These are phyloP conservation scores for Helicoverpa assulta DNA, from an alignment of 2,888 invertebrate genomes.

Conservation along the genomic window DNA sequence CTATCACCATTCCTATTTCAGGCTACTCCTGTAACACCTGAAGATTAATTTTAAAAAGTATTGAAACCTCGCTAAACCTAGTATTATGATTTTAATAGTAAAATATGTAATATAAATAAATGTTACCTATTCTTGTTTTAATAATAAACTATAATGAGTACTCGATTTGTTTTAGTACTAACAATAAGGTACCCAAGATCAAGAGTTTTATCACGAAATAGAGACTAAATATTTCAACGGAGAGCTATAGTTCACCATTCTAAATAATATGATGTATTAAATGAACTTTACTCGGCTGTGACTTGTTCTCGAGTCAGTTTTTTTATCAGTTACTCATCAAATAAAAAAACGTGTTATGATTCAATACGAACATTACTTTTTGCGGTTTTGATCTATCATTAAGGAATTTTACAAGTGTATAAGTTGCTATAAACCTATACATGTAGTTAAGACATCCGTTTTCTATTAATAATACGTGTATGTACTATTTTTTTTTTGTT, in stretches of 20 bases:
- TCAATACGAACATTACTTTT: constrained; percentile 2
- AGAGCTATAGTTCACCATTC: neutral
- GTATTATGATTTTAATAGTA: no score
- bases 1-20: constrained; percentile 62
- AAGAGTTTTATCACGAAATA: neutral
- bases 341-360: neutral
- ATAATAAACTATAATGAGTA: neutral
- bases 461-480: neutral
- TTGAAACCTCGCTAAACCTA: neutral
- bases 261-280: neutral
- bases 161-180: neutral
- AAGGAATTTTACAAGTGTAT: neutral
- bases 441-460: neutral
- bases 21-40: constrained; percentile 68
- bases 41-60: constrained; percentile 44
- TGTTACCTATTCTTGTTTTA: neutral
- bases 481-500: neutral
- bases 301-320: neutral
- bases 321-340: neutral
- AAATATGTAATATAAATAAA: neutral
- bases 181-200: neutral
- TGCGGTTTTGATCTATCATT: neutral
- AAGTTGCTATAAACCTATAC: neutral
- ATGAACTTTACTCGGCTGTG: neutral
- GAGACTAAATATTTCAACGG: neutral